Conservation (phyloP, 2,888 invertebrate species). For the Erebia palarica region DNA sequence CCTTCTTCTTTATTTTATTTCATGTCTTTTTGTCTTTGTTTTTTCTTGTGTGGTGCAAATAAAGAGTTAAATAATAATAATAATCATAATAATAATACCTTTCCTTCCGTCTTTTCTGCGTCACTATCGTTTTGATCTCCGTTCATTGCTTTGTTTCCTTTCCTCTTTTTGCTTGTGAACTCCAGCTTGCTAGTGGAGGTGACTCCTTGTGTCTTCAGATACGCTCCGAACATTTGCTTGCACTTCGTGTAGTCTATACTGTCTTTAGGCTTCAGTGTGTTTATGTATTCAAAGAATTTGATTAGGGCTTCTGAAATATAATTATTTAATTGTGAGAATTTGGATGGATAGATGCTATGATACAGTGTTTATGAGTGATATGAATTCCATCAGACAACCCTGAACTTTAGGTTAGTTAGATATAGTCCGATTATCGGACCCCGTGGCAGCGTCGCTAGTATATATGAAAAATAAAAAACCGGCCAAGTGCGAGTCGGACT, state of each 20-base stretch:
- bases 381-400: too few relatives aligned
- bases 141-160: conserved; percentile 39
- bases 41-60: too few relatives aligned
- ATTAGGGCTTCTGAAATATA: conserved; percentile 81
- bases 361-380: too few relatives aligned
- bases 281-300: conserved; percentile 86
- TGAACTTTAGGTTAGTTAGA: too few relatives aligned
- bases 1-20: too few relatives aligned
- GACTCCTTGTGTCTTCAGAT: conserved; percentile 84
- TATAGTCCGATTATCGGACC: too few relatives aligned
- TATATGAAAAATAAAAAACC: too few relatives aligned
- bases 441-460: too few relatives aligned
- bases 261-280: conserved; percentile 86
- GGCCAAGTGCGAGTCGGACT: too few relatives aligned
- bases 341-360: too few relatives aligned
- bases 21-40: too few relatives aligned
- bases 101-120: conserved; percentile 31
- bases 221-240: conserved; percentile 84
- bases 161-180: conserved; percentile 68
- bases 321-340: conserved; percentile 1
- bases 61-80: too few relatives aligned
- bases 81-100: conserved; percentile 14
- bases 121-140: conserved; percentile 28
- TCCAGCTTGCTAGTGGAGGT: conserved; percentile 82
- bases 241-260: conserved; percentile 89